Percentiles rank a stretch among this genome's conserved stretches.
These are phyloP conservation scores for Tamandua tetradactyla DNA, from an alignment of 2,797 vertebrate genomes.

Conservation along the genomic window DNA sequence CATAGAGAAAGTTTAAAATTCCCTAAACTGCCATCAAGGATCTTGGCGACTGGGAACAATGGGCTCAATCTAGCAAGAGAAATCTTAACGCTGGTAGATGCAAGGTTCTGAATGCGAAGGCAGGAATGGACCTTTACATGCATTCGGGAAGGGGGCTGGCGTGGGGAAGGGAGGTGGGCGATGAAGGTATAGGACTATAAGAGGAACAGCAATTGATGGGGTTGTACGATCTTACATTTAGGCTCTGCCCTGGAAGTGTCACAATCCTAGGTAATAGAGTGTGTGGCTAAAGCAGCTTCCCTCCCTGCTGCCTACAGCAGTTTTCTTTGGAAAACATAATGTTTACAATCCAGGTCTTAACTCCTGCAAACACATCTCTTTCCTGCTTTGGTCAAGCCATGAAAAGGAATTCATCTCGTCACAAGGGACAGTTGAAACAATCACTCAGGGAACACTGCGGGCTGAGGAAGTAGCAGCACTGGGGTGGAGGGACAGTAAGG, in stretches of 20 bases:
- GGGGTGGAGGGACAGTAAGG: background rate
- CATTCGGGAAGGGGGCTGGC: background rate
- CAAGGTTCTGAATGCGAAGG: background rate
- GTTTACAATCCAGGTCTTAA: background rate
- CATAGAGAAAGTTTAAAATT: background rate
- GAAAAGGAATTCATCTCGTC: background rate
- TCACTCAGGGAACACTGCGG: background rate
- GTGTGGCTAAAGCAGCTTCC: background rate
- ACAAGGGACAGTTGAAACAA: background rate
- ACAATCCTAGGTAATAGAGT: background rate
- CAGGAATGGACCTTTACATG: background rate
- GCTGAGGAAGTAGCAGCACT: background rate
- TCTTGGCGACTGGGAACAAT: background rate
- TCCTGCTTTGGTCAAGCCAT: background rate
- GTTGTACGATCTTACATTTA: background rate
- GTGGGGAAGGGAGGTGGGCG: background rate
- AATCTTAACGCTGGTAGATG: background rate
- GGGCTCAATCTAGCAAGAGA: background rate
- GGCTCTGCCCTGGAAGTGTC: background rate
- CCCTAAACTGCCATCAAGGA: background rate
- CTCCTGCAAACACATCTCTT: background rate
- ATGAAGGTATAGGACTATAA: background rate
- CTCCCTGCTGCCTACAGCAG: no score
- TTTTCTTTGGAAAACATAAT: background rate
- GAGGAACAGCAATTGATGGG: background rate